Conservation (phyloP, 2,113 vertebrate genomes). For the Sebastes schlegelii region DNA sequence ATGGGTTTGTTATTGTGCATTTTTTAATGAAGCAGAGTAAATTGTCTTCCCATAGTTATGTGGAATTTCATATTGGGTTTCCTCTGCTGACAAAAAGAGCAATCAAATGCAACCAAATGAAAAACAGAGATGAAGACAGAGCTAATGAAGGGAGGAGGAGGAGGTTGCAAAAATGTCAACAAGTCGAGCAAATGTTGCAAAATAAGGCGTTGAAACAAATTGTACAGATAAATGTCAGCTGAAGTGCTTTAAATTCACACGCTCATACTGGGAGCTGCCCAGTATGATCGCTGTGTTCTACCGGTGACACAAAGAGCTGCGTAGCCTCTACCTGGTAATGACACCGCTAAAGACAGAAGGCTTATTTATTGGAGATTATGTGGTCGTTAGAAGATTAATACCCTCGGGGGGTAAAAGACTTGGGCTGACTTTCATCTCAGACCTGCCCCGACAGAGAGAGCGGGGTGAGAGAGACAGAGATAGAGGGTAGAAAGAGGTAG, state of each 20-base stretch:
- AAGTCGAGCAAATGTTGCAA: not conserved
- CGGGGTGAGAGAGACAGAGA: constrained; percentile 48
- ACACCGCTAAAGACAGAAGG: constrained; percentile 87
- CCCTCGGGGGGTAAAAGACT: constrained; percentile 87
- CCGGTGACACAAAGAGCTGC: constrained; percentile 10
- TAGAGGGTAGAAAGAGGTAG: constrained; percentile 61
- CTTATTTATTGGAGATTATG: constrained; percentile 91
- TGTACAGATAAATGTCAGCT: not conserved
- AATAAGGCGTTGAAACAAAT: not conserved
- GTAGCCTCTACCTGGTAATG: constrained; percentile 73
- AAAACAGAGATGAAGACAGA: constrained; percentile 47
- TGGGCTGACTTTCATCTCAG: constrained; percentile 90
- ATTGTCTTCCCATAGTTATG: constrained; percentile 17
- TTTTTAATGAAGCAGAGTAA: constrained; percentile 38
- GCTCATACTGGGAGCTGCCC: not conserved
- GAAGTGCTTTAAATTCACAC: not conserved
- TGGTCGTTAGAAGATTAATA: constrained; percentile 90
- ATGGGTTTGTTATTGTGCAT: constrained; percentile 36
- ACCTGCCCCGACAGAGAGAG: constrained; percentile 90
- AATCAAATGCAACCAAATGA: constrained; percentile 51
- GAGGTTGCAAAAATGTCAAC: constrained; percentile 8
- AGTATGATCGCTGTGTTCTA: not conserved
- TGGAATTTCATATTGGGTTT: constrained; percentile 51
- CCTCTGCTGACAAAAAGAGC: constrained; percentile 30
- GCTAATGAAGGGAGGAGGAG: constrained; percentile 24